phyloP scores from a whole-genome alignment of 2,113 vertebrate genomes.

The Hippocampus barbouri region DNA sequence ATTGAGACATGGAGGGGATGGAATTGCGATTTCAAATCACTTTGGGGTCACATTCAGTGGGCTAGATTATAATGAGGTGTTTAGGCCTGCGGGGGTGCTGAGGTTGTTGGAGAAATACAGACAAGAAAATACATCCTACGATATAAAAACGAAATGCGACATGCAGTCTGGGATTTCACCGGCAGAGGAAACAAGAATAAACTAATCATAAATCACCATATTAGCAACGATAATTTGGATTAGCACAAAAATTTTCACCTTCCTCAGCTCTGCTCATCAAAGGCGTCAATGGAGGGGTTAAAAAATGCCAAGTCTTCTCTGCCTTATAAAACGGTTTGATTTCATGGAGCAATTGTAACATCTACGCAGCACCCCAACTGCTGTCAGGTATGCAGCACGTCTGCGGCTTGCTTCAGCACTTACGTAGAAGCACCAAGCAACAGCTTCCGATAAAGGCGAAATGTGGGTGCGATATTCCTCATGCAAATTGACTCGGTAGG shows the following conservation, averaged over 20 bases:
- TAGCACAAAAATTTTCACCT: neutral
- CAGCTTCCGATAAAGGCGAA: slow-evolving; percentile 41
- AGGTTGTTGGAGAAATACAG: slow-evolving; percentile 11
- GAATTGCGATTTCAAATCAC: slow-evolving; percentile 26
- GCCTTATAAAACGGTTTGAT: neutral
- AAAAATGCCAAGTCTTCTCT: neutral
- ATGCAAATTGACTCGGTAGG: slow-evolving; percentile 38
- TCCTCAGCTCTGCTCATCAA: neutral
- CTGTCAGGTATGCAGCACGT: slow-evolving; percentile 26
- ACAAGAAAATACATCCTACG: neutral
- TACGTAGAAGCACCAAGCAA: slow-evolving; percentile 34
- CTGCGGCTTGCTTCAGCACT: slow-evolving; percentile 14
- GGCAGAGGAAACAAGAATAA: slow-evolving; percentile 2
- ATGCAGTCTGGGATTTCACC: neutral
- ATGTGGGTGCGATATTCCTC: slow-evolving; percentile 42
- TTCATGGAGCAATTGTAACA: neutral
- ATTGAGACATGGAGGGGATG: slow-evolving; percentile 26
- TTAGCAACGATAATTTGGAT: neutral
- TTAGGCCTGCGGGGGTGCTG: slow-evolving; percentile 23
- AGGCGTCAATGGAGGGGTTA: neutral
- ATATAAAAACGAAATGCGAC: slow-evolving; percentile 2
- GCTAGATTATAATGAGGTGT: slow-evolving; percentile 32
- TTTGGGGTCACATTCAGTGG: slow-evolving; percentile 27
- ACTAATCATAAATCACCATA: neutral
- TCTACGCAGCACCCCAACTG: neutral